Percentiles rank a stretch among this genome's conserved stretches.
phyloP scores from a whole-genome alignment of 2,797 vertebrate genomes.

The Ispidina lecontei region DNA sequence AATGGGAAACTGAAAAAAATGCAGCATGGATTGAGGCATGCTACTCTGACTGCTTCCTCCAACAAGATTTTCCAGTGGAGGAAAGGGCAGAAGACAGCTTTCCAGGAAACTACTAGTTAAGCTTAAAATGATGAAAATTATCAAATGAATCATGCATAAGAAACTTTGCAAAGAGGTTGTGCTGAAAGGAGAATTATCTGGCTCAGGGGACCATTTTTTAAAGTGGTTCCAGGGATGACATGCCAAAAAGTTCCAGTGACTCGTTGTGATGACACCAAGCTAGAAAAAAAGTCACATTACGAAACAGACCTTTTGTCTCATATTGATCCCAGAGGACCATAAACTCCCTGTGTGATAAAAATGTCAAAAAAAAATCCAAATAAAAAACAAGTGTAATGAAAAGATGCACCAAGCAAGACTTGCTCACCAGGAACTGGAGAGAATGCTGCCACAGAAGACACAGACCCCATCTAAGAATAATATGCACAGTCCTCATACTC shows the following conservation, averaged over 20 bases:
- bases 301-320: not conserved
- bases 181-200: slow-evolving; percentile 19
- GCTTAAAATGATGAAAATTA: not conserved
- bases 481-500: not conserved
- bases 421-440: not conserved
- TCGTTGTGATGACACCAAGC: not conserved
- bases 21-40: not conserved
- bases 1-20: not conserved
- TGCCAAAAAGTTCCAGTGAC: not conserved
- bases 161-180: not conserved
- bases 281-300: not conserved
- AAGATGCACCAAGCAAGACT: not conserved
- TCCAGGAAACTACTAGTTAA: not conserved
- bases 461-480: not conserved
- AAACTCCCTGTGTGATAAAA: not conserved
- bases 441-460: not conserved
- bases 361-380: not conserved
- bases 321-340: not conserved
- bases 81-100: not conserved
- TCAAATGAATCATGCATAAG: not conserved
- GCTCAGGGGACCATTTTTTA: not conserved
- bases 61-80: not conserved
- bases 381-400: not conserved
- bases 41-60: not conserved
- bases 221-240: not conserved